Conservation (phyloP, 2,888 invertebrate genomes). For the Hybos culiciformis region DNA sequence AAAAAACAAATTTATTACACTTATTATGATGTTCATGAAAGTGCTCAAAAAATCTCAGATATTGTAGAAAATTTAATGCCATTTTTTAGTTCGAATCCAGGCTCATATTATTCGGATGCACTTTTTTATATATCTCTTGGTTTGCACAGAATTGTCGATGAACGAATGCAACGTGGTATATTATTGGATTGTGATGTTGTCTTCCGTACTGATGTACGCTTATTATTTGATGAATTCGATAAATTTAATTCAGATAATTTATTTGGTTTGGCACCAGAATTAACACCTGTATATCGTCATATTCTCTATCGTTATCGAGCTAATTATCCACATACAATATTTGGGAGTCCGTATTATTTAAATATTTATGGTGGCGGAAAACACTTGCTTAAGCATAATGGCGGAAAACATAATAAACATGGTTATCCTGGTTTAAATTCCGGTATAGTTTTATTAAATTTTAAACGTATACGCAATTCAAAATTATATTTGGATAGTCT, state of each 20-base stretch:
- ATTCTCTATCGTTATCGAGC: conserved; percentile 52
- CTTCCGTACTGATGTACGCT: conserved; percentile 51
- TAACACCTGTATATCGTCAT: conserved; percentile 67
- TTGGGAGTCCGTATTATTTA: conserved; percentile 37
- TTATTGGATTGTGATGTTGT: conserved; percentile 67
- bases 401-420: conserved; percentile 22
- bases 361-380: conserved; percentile 9
- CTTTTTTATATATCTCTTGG: conserved; percentile 66
- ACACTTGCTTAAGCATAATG: conserved; percentile 13
- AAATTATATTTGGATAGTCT: conserved; percentile 44
- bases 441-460: conserved; percentile 58
- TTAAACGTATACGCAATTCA: conserved; percentile 51
- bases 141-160: conserved; percentile 52
- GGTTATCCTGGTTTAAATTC: conserved; percentile 70
- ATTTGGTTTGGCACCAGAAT: conserved; percentile 58
- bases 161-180: conserved; percentile 45
- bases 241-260: conserved; percentile 47
- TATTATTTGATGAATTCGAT: conserved; percentile 53
- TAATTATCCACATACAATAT: conserved; percentile 46
- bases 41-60: conserved; percentile 44
- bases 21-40: conserved; percentile 47
- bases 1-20: conserved; percentile 36
- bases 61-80: conserved; percentile 54
- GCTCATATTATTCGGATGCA: conserved; percentile 61
- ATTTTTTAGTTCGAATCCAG: conserved; percentile 54